Evolutionary conservation across 2,797 vertebrate genomes (phyloP).

Genomic region (Mionectes olivaceus): DNA sequence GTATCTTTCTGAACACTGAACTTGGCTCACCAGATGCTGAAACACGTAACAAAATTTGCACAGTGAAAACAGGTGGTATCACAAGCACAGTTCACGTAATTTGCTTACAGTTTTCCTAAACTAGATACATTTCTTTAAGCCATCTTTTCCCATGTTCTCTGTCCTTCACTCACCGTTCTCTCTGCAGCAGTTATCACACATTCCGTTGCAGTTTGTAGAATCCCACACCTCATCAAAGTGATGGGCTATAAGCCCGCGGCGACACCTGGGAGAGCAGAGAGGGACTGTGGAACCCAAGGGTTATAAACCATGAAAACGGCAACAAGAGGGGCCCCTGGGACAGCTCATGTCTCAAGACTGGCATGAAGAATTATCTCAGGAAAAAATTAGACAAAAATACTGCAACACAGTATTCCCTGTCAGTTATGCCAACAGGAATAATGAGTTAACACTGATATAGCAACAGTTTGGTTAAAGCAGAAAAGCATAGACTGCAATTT

Average conservation of each 20-base stretch:
- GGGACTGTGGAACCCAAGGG: background rate
- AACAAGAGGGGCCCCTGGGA: background rate
- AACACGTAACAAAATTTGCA: background rate
- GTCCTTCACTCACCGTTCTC: constrained; percentile 78
- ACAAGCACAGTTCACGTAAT: background rate
- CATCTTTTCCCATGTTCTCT: background rate
- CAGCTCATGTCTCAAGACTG: background rate
- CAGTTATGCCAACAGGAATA: background rate
- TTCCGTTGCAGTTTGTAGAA: constrained; percentile 87
- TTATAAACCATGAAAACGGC: background rate
- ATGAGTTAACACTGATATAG: background rate
- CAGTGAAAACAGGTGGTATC: background rate
- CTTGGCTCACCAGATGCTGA: background rate
- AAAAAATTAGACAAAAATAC: background rate
- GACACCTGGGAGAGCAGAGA: constrained; percentile 82
- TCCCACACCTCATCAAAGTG: constrained; percentile 98
- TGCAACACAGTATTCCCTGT: background rate
- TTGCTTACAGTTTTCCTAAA: background rate
- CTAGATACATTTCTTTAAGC: background rate
- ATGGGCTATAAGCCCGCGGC: constrained; percentile 90
- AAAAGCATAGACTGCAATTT: background rate
- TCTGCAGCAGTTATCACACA: constrained; percentile 91
- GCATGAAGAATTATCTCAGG: background rate
- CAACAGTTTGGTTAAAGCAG: background rate
- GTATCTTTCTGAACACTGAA: background rate